Evolutionary conservation across 2,888 invertebrate species (phyloP).

Genomic region (Germaria angustata): DNA sequence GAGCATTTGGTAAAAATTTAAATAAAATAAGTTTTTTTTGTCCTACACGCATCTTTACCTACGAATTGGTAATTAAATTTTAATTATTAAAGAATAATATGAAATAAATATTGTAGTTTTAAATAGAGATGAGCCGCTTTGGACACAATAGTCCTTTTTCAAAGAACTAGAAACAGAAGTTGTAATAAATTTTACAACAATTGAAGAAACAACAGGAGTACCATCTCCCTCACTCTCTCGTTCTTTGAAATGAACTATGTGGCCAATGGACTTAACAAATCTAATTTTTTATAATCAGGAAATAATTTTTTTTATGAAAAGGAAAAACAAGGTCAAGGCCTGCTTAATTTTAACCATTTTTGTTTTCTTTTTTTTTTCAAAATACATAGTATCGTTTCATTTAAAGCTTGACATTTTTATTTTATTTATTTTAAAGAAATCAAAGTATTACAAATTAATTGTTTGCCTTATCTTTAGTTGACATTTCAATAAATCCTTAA

Average conservation of each 20-base stretch:
- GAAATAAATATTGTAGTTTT: slow-evolving; percentile 8
- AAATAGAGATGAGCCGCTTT: neutral
- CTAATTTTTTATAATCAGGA: neutral
- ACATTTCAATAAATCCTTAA: slow-evolving; percentile 43
- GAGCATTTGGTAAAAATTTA: slow-evolving; percentile 38
- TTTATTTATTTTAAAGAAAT: too few relatives aligned
- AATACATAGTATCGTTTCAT: too few relatives aligned
- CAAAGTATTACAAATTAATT: neutral
- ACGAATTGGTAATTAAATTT: slow-evolving; percentile 75
- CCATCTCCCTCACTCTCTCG: too few relatives aligned
- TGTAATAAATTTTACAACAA: too few relatives aligned
- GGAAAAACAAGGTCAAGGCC: slow-evolving; percentile 13
- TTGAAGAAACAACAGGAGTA: neutral
- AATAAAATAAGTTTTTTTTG: slow-evolving; percentile 31
- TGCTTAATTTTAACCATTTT: neutral
- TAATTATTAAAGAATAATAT: slow-evolving; percentile 5
- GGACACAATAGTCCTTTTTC: neutral
- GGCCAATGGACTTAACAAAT: neutral
- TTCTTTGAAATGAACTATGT: neutral
- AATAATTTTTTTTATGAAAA: neutral
- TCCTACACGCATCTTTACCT: slow-evolving; percentile 74
- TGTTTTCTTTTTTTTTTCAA: too few relatives aligned
- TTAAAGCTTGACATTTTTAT: too few relatives aligned
- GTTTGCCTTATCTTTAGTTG: neutral
- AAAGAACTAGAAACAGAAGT: neutral